Conservation (phyloP, 2,888 invertebrate genomes). For the Diaperis boleti region DNA sequence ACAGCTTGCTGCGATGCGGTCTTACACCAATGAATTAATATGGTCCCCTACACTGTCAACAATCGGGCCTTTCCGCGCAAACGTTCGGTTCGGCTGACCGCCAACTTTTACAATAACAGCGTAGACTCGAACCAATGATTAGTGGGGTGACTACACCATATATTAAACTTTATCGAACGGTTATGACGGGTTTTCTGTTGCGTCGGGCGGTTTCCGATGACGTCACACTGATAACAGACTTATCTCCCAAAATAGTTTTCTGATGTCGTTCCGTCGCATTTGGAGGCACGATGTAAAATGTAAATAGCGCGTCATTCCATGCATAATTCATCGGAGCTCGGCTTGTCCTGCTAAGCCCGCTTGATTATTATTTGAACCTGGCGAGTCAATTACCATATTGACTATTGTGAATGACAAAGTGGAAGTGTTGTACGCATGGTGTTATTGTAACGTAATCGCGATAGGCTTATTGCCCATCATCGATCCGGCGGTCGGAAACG, state of each 20-base stretch:
- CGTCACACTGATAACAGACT: constrained; percentile 2
- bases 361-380: constrained; percentile 32
- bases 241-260: background rate
- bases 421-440: constrained; percentile 12
- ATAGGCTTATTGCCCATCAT: constrained; percentile 10
- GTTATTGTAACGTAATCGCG: constrained; percentile 12
- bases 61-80: constrained; percentile 24
- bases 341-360: constrained; percentile 19
- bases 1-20: constrained; percentile 56
- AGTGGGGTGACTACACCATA: constrained; percentile 53
- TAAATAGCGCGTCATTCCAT: constrained; percentile 31
- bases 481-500: constrained; percentile 20
- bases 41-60: constrained; percentile 55
- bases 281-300: constrained; percentile 23
- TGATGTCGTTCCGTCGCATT: constrained; percentile 1
- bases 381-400: constrained; percentile 35
- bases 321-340: constrained; percentile 29
- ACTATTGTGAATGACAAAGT: constrained; percentile 28
- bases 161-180: constrained; percentile 51
- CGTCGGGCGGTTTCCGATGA: background rate
- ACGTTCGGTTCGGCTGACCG: background rate
- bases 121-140: constrained; percentile 57
- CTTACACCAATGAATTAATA: constrained; percentile 60
- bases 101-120: constrained; percentile 46
- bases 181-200: constrained; percentile 31